Evolutionary conservation across 2,888 invertebrate genomes (phyloP), one percentile per base, ranked within the genome.

Genomic region (Noctuana brunneofusca): DNA sequence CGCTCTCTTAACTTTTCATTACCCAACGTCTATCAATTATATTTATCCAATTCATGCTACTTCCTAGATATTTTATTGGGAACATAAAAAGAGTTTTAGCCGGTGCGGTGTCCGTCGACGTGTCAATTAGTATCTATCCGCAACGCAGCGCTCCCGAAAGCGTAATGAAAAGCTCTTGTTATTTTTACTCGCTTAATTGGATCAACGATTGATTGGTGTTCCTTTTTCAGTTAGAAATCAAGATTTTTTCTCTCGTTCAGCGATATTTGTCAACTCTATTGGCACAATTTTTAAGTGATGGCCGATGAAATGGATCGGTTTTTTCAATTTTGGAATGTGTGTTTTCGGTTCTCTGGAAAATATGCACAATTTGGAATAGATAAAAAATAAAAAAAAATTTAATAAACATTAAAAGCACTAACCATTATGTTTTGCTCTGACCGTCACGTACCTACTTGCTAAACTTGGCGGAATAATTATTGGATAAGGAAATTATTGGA

Each of bases 181-280:
- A 62, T 62, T 55, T 62, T 62, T 55, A 55, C 49, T 56, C 55
- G 41, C 62, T 55, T 62, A 56, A 56, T 62, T 62, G 49, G 62
- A 41, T 50, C 49, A 49, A 41, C 55, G 49, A 62, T 62, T 55
- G 62, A 62, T 56, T 46, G 55, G 30, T 62, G 35, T 6, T 49
- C 22, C 53, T 54, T 48, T 48, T 55, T 56, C 55, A 56, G 55
- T 56, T 62, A 49, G 55, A 55, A 60, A 60, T 46, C 53, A 35
- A 8, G 59, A 53, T 60, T 53, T 60, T 46, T 0, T 43, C 16
- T 43, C 18, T 18, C 16, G 8, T 43, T 43, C 41, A 18, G 14
- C 18, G 18, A 16, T 43, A 43, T 43, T 43, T 38, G 12, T 14
- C 38, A 38, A 38, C 4, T 38, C 14, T 6, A 38, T 38, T 38